Base-by-base conservation (phyloP, 2,113 vertebrate species). In the Pantherophis guttatus region DNA sequence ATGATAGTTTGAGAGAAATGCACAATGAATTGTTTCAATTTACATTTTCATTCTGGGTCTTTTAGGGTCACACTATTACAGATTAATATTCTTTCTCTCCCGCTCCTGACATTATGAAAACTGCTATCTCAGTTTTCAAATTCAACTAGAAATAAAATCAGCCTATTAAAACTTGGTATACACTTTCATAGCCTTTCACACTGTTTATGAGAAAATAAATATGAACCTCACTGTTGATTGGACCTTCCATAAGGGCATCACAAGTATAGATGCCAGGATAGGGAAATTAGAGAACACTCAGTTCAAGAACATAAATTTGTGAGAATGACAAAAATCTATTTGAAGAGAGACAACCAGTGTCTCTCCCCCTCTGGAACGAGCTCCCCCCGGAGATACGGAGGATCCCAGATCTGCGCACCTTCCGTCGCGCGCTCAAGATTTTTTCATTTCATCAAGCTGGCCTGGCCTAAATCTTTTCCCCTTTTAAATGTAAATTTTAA, bases 11-110 rank as follows among this genome's bases (percentile, higher is more conserved):
- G 29, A 89, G 26, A 85, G 26, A 58, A 52, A 44, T 48, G 33
- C 87, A 89, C 65, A 89, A 57, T 48, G 62, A 81, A 81, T 44
- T 55, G 29, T 92, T 92, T 65, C 92, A 21, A 23, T 50, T 48
- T 93, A 57, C 39, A 65, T 89, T 85, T 93, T 86, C 88, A 85
- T 85, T 89, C 65, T 85, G 33, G 39, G 54, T 90, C 87, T 90
- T 58, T 57, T 50, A 89, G 54, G 53, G 65, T 58, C 87, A 15
- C 1, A 5, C 33, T 90, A 93, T 90, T 70, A 33, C 57, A 70
- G 39, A 33, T 81, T 58, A 88, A 88, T 92, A n/a, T 48, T 50
- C 15, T 13, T 53, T n/a, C 33, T 24, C 54, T 65, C 21, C n/a
- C 3, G 3, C 10, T 48, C 87, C 57, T 53, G 55, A 91, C 17